phyloP scores from a whole-genome alignment of 1,140 invertebrate species.

The Reticulitermes speratus region DNA sequence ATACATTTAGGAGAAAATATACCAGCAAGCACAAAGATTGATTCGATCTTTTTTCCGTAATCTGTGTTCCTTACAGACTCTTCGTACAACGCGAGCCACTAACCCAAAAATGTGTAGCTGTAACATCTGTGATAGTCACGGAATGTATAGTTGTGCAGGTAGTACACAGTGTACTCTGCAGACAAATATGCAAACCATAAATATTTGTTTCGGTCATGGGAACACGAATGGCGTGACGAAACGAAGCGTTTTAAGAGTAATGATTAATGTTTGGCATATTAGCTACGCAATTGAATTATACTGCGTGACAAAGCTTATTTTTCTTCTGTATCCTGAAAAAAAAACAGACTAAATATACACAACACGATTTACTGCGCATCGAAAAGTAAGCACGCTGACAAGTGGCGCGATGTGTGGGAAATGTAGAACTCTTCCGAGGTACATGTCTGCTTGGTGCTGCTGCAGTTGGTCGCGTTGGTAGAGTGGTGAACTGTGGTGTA shows the following conservation, averaged over 20 bases:
- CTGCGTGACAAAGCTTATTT: not conserved
- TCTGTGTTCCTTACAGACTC: not conserved
- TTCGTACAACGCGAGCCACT: not conserved
- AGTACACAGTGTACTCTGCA: not conserved
- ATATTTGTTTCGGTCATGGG: not conserved
- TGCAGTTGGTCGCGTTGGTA: not conserved
- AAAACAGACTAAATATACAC: not conserved
- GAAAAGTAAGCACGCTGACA: not conserved
- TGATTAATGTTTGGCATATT: not conserved
- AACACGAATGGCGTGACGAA: not conserved
- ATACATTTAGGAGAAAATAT: not conserved
- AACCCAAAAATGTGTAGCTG: not conserved
- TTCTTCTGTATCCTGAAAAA: not conserved
- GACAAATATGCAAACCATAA: slow-evolving; percentile 12
- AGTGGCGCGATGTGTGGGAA: not conserved
- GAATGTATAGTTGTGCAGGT: not conserved
- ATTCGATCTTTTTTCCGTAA: not conserved
- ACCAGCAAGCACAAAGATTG: no score
- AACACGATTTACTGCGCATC: not conserved
- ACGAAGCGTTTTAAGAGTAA: not conserved
- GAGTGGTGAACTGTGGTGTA: not conserved
- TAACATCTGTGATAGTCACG: no score
- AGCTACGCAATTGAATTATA: slow-evolving; percentile 1
- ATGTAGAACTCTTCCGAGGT: not conserved
- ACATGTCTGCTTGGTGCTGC: not conserved